Base-by-base conservation (phyloP, 2,797 vertebrate genomes). In the Hoplostethus mediterraneus region DNA sequence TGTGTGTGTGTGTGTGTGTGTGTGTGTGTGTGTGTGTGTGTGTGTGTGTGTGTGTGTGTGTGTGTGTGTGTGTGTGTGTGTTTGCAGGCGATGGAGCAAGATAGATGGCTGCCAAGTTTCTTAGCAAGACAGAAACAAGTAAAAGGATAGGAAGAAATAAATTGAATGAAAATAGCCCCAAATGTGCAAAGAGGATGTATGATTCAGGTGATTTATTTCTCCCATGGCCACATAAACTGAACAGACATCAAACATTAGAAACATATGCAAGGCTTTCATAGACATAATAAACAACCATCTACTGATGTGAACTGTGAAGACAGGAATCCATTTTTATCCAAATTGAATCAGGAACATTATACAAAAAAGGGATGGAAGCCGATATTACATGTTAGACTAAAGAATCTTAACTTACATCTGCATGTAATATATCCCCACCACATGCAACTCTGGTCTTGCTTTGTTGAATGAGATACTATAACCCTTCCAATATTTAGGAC, bases 21-120 rank as follows among this genome's bases (percentile, higher is more conserved):
- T 71, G 67, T 65, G 52, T 77, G 31, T 71, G 48, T 66, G 45
- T 63, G 59, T 75, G 40, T 57, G 63, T 79, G 71, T 63, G 57
- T 48, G 12, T 63, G 44, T 71, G 67, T 65, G 52, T 77, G 17
- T 42, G 64, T 62, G 21, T 57, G 30, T 83, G 70, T 52, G 56
- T 77, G 65, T 74, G 55, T 11, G 38, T 67, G 61, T 40, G 48
- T 71, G 57, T 81, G 61, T 77, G 67, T 73, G 79, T 80, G 58
- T 76, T 82, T 81, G 74, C 47, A 74, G 58, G 45, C 71, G 61
- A 72, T 54, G 28, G 51, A 68, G 65, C 38, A 65, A 81, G 77
- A 81, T 73, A 73, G 84, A 85, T 77, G 71, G 67, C 76, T 88
- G 79, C 59, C 79, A 83, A 76, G 69, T 72, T 86, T 82, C 25